These are phyloP conservation scores for Pipra filicauda DNA, from an alignment of 2,113 vertebrate species.

Conservation along the genomic window DNA sequence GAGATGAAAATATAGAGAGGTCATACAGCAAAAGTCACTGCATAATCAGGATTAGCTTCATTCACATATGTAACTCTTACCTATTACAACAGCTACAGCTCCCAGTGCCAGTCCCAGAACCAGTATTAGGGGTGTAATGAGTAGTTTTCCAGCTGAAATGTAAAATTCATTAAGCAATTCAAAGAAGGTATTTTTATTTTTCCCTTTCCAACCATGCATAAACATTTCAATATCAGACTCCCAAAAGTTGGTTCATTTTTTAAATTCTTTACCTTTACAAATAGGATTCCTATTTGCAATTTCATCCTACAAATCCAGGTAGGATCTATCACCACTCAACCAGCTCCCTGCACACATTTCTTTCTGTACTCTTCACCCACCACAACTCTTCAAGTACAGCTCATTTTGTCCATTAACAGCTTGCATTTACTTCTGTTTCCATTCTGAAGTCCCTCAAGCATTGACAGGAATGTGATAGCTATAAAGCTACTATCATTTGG, in stretches of 20 bases:
- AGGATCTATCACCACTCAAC: not conserved
- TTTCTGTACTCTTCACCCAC: not conserved
- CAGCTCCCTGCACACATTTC: not conserved
- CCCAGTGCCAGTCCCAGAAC: constrained; percentile 91
- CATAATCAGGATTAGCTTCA: not conserved
- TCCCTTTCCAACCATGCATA: not conserved
- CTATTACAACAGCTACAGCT: constrained; percentile 91
- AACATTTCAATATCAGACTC: not conserved
- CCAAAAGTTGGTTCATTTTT: not conserved
- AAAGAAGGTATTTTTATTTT: not conserved
- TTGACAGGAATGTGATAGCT: not conserved
- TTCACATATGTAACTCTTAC: constrained; percentile 74
- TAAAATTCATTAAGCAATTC: constrained; percentile 7
- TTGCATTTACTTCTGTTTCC: constrained; percentile 11
- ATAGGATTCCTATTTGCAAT: not conserved
- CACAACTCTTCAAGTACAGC: not conserved
- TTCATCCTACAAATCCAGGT: not conserved
- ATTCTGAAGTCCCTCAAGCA: constrained; percentile 8
- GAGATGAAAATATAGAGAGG: not conserved
- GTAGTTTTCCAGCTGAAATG: constrained; percentile 89
- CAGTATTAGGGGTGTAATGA: constrained; percentile 89
- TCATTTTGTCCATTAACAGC: not conserved
- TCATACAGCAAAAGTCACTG: not conserved
- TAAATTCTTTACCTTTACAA: not conserved
- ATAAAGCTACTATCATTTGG: not conserved